phyloP scores from a whole-genome alignment of 2,797 vertebrate genomes.

The Ceyx erithaca region DNA sequence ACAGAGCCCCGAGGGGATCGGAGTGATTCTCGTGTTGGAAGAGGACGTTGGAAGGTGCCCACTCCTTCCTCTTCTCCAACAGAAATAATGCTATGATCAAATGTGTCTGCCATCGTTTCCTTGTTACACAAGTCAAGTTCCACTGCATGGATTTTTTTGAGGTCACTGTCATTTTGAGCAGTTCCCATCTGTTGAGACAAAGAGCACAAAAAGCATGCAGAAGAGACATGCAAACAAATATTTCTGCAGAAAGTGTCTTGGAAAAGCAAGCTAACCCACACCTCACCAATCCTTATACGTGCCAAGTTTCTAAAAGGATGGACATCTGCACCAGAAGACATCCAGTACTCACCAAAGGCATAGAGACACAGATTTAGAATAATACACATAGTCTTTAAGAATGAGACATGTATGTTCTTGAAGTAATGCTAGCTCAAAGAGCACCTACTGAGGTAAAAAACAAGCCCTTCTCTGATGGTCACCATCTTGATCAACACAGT shows the following conservation, averaged over 20 bases:
- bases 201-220: neutral
- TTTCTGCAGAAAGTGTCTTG: neutral
- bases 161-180: neutral
- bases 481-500: neutral
- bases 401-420: neutral
- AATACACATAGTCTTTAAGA: neutral
- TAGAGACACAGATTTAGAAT: neutral
- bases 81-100: slow-evolving; percentile 23
- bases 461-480: neutral
- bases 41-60: slow-evolving; percentile 22
- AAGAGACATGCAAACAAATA: neutral
- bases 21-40: slow-evolving; percentile 64
- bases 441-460: neutral
- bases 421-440: neutral
- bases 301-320: slow-evolving; percentile 34
- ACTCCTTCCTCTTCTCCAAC: slow-evolving; percentile 9
- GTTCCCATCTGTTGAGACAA: slow-evolving; percentile 46
- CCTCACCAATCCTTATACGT: rapidly evolving
- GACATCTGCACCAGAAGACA: neutral
- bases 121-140: slow-evolving; percentile 28
- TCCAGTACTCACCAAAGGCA: neutral
- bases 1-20: slow-evolving; percentile 60
- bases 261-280: neutral
- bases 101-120: neutral
- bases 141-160: slow-evolving; percentile 12